phyloP scores from a whole-genome alignment of 2,113 vertebrate species.

The Ciconia boyciana region DNA sequence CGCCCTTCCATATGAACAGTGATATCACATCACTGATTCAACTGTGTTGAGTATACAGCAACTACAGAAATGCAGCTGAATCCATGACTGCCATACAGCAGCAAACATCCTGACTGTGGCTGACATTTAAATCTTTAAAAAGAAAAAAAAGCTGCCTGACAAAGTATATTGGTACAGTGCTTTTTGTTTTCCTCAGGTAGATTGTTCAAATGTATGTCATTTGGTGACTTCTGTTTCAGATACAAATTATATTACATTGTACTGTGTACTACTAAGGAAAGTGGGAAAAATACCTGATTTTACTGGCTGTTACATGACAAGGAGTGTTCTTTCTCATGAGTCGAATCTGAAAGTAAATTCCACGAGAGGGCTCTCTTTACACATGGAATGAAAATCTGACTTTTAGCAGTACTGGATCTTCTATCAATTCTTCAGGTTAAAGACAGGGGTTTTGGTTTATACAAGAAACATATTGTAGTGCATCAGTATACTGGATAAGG shows the following conservation, averaged over 20 bases:
- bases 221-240: not conserved
- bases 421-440: not conserved
- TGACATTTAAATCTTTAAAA: not conserved
- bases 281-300: not conserved
- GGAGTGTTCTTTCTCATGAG: not conserved
- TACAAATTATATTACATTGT: not conserved
- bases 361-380: constrained; percentile 72
- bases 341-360: not conserved
- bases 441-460: not conserved
- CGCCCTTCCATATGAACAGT: not conserved
- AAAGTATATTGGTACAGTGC: not conserved
- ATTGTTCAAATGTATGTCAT: no score
- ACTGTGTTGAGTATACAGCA: not conserved
- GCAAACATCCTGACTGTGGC: not conserved
- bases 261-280: no score
- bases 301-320: not conserved
- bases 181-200: not conserved
- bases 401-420: fast-evolving
- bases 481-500: not conserved
- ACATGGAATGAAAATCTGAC: not conserved
- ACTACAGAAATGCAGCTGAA: not conserved
- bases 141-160: not conserved
- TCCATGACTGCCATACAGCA: not conserved
- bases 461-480: not conserved
- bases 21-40: not conserved